Conservation (phyloP, 2,888 invertebrate species). For the Mythimna albipuncta region DNA sequence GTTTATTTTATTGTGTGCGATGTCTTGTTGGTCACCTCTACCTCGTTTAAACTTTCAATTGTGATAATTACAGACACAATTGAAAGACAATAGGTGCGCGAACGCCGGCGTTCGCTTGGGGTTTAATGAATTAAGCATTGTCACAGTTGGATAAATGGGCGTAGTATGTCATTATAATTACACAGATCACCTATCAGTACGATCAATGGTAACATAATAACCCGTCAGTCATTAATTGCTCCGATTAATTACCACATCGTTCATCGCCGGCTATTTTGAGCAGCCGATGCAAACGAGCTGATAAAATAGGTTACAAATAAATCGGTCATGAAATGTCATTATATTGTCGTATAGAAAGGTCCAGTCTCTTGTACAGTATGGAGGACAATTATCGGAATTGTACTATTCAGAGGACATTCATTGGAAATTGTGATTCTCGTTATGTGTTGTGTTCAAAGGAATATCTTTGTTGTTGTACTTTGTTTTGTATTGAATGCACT, state of each 20-base stretch:
- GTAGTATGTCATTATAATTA: background rate
- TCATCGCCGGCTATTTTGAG: constrained; percentile 36
- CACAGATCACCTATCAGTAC: background rate
- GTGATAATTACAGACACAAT: too few species aligned
- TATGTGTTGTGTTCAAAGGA: background rate
- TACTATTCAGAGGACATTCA: background rate
- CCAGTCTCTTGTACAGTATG: background rate
- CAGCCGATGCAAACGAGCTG: constrained; percentile 43
- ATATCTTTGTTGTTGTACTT: background rate
- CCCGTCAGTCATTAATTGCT: constrained; percentile 25
- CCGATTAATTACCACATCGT: constrained; percentile 30
- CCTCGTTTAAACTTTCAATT: too few species aligned
- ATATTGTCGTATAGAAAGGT: constrained; percentile 5
- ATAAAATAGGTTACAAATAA: constrained; percentile 29
- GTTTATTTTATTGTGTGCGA: too few species aligned
- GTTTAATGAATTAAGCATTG: too few species aligned
- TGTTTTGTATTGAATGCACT: too few species aligned
- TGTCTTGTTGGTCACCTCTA: too few species aligned
- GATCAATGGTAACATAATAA: background rate
- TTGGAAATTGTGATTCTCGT: constrained; percentile 1
- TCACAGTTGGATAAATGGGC: too few species aligned
- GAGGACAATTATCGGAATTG: constrained; percentile 17
- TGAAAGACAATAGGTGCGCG: too few species aligned
- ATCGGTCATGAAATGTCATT: constrained; percentile 6
- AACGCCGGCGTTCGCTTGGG: too few species aligned